Percentiles rank a stretch among this genome's conserved stretches.
Conservation (phyloP, 2,888 invertebrate species). For the Melieria picta region DNA sequence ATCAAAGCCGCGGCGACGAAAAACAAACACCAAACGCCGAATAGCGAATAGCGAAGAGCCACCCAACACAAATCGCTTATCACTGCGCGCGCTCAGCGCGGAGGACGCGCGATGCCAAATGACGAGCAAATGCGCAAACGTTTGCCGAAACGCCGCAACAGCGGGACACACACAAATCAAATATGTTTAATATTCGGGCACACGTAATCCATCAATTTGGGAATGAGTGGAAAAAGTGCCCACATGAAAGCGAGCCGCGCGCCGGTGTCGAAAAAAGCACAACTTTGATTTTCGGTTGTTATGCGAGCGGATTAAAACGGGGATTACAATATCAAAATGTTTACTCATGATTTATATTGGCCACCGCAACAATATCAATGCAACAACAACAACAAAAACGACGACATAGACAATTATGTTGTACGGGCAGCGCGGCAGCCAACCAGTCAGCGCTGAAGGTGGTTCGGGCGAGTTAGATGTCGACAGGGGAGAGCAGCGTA, state of each 20-base stretch:
- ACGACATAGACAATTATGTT: not conserved
- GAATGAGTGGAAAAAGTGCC: slow-evolving; percentile 11
- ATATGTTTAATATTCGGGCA: slow-evolving; percentile 29
- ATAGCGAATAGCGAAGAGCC: slow-evolving; percentile 29
- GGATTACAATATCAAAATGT: slow-evolving; percentile 44
- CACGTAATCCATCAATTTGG: slow-evolving; percentile 37
- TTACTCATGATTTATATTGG: slow-evolving; percentile 40
- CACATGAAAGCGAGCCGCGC: slow-evolving; percentile 42
- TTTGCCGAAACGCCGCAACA: slow-evolving; percentile 36
- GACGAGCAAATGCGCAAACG: slow-evolving; percentile 19
- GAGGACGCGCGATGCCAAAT: not conserved
- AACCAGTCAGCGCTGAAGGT: no score
- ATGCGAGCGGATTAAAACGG: slow-evolving; percentile 39
- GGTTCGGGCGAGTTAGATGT: no score
- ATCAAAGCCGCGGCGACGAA: slow-evolving; percentile 48
- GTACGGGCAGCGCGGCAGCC: no score
- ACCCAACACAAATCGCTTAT: slow-evolving; percentile 20
- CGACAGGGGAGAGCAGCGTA: no score
- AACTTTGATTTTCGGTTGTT: slow-evolving; percentile 41
- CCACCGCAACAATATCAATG: slow-evolving; percentile 19
- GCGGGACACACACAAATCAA: slow-evolving; percentile 33
- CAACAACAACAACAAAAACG: not conserved
- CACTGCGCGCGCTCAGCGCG: not conserved
- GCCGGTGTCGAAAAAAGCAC: slow-evolving; percentile 32
- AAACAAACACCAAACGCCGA: slow-evolving; percentile 32